Evolutionary conservation across 2,113 vertebrate genomes (phyloP).

Genomic region (Phasianus colchicus): DNA sequence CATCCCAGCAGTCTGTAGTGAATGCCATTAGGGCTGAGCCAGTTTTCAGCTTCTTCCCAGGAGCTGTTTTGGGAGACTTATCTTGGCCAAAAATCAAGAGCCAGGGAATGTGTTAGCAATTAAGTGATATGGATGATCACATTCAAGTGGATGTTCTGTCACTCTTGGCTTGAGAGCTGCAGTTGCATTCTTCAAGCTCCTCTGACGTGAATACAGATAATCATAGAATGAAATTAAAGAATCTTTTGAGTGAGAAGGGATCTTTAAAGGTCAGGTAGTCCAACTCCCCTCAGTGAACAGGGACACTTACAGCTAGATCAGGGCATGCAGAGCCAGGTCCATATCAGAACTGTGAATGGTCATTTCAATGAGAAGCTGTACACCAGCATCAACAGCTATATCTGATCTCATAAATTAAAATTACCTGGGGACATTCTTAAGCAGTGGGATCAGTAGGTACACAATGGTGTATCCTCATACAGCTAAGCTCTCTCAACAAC

Average conservation of each 20-base stretch:
- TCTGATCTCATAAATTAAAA: background rate
- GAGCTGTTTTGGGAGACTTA: background rate
- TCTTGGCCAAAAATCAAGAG: background rate
- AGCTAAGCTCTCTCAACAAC: background rate
- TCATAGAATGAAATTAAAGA: too few species aligned
- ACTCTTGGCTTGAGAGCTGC: background rate
- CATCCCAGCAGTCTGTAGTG: background rate
- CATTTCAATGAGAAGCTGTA: background rate
- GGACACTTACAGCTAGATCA: too few species aligned
- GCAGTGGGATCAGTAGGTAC: background rate
- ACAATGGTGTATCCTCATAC: background rate
- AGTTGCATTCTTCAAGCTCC: background rate
- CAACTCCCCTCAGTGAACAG: too few species aligned
- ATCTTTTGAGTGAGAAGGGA: too few species aligned
- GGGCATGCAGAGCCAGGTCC: too few species aligned
- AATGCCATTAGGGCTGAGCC: background rate
- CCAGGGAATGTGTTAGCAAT: background rate
- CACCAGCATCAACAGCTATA: background rate
- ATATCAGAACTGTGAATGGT: background rate
- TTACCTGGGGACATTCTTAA: rapidly evolving
- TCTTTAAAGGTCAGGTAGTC: too few species aligned
- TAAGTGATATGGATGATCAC: background rate
- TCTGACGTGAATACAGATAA: background rate
- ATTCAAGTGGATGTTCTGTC: background rate
- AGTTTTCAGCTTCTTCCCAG: background rate